Conservation (phyloP, 1,140 invertebrate genomes). For the Dendrolimus kikuchii region DNA sequence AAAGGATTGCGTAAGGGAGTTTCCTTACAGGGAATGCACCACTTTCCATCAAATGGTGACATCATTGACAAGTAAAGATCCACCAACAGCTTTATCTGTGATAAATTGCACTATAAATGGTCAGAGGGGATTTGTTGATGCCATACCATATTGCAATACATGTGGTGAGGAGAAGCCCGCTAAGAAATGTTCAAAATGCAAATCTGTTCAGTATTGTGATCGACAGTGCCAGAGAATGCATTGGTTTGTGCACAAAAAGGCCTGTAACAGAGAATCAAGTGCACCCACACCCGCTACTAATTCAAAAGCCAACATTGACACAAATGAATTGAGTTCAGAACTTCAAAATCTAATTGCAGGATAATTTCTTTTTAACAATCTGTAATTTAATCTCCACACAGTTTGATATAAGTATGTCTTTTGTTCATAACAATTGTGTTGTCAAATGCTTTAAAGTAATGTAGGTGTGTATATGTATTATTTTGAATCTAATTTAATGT, state of each 20-base stretch:
- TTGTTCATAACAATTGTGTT: too few relatives aligned
- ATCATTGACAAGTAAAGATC: conserved; percentile 80
- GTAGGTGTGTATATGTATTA: too few relatives aligned
- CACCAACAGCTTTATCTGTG: conserved; percentile 79
- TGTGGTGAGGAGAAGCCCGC: conserved; percentile 91
- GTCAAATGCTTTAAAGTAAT: too few relatives aligned
- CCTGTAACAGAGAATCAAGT: conserved; percentile 75
- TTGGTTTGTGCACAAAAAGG: conserved; percentile 97
- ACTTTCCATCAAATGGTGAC: conserved; percentile 89
- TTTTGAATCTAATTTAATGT: too few relatives aligned
- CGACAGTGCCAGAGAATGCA: conserved; percentile 94
- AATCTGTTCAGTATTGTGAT: conserved; percentile 94
- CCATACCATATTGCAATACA: conserved; percentile 83
- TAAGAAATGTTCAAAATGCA: conserved; percentile 97
- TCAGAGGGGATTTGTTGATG: conserved; percentile 83
- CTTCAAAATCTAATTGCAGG: conserved; percentile 63
- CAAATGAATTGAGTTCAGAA: conserved; percentile 58
- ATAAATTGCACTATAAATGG: conserved; percentile 93
- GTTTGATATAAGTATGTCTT: too few relatives aligned
- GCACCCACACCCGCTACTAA: conserved; percentile 37
- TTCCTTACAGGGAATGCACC: conserved; percentile 89
- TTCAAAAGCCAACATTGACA: conserved; percentile 51
- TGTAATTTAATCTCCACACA: too few relatives aligned
- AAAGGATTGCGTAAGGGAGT: conserved; percentile 88
- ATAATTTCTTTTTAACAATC: conserved; percentile 18